Evolutionary conservation across 2,797 vertebrate genomes (phyloP).

Genomic region (Bovichtus variegatus): DNA sequence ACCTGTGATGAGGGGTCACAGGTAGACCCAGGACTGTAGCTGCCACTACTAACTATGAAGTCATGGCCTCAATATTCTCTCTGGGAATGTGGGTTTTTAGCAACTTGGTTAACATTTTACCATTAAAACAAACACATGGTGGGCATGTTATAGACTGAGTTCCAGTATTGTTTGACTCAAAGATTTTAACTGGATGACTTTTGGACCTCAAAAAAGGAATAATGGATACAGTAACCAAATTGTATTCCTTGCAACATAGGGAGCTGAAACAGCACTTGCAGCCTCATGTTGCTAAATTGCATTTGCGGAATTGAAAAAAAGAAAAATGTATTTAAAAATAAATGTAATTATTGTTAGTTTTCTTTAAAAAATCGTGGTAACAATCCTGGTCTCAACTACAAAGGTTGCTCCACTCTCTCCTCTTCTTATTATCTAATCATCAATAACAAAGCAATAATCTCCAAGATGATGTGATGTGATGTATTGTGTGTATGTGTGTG

Average conservation of each 20-base stretch:
- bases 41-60: neutral
- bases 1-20: no score
- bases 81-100: neutral
- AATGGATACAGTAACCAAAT: neutral
- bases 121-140: neutral
- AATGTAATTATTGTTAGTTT: neutral
- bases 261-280: neutral
- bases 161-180: neutral
- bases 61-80: neutral
- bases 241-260: neutral
- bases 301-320: neutral
- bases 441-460: slow-evolving; percentile 44
- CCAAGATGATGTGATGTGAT: neutral
- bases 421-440: slow-evolving; percentile 16
- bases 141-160: neutral
- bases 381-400: neutral
- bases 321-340: neutral
- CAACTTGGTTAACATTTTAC: neutral
- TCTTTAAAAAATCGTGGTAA: no score
- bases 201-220: neutral
- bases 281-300: neutral
- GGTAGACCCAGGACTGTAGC: neutral
- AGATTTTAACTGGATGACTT: neutral
- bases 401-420: neutral
- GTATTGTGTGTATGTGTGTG: slow-evolving; percentile 23